Conservation (phyloP, 1,140 invertebrate species). For the Brachionus manjavacas region DNA sequence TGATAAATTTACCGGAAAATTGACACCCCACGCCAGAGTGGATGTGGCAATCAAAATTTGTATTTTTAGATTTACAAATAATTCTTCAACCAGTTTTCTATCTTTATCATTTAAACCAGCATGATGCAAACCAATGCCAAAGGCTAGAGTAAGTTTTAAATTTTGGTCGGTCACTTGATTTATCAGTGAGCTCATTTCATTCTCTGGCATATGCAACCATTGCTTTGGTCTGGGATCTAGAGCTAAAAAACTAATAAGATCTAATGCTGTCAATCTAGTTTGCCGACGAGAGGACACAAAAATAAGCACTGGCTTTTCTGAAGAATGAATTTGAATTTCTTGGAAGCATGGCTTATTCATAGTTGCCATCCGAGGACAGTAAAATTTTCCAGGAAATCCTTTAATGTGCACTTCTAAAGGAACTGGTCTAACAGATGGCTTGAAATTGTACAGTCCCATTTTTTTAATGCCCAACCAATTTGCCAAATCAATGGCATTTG, state of each 20-base stretch:
- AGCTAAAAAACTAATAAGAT: constrained; percentile 86
- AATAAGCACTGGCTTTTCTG: constrained; percentile 78
- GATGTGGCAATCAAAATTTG: constrained; percentile 63
- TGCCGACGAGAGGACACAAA: constrained; percentile 97
- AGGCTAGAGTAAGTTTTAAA: constrained; percentile 84
- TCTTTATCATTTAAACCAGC: constrained; percentile 88
- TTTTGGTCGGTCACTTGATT: constrained; percentile 70
- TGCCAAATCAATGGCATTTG: constrained; percentile 91
- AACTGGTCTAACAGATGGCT: constrained; percentile 91
- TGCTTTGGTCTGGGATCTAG: constrained; percentile 86
- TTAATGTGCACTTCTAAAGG: constrained; percentile 89
- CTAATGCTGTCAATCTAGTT: constrained; percentile 89
- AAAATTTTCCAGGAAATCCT: constrained; percentile 91
- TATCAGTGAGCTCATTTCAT: constrained; percentile 3
- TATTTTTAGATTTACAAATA: constrained; percentile 94
- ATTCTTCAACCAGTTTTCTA: constrained; percentile 80
- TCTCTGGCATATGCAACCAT: constrained; percentile 83
- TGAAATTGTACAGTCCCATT: constrained; percentile 92
- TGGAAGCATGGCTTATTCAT: constrained; percentile 99
- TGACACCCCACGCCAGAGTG: constrained; percentile 19
- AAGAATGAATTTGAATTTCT: constrained; percentile 82
- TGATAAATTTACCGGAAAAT: not conserved
- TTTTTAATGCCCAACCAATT: constrained; percentile 83
- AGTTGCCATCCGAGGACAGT: constrained; percentile 96
- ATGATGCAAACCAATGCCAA: constrained; percentile 97